A percentile compares a stretch with the other conserved stretches of the same genome.
Evolutionary conservation across 2,888 invertebrate species (phyloP).

Genomic region (Pimpla rufipes): DNA sequence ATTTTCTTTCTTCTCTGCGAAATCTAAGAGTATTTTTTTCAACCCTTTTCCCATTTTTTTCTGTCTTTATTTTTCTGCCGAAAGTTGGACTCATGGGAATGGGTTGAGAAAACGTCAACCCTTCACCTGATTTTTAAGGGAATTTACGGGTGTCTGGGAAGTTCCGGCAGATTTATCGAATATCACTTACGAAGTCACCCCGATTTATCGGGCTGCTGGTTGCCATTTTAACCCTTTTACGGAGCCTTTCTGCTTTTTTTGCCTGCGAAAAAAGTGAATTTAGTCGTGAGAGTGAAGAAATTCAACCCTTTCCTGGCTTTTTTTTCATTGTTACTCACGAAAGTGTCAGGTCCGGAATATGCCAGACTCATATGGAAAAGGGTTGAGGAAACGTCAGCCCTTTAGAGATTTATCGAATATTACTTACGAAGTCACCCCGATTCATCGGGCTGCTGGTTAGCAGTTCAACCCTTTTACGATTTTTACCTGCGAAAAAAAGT

Average conservation of each 20-base stretch:
- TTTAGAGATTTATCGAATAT: no score
- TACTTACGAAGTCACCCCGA: background rate
- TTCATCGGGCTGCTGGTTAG: no score
- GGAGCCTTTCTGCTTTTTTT: background rate
- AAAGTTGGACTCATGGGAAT: no score
- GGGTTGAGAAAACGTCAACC: no score
- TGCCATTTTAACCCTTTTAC: no score
- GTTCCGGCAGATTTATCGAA: slow-evolving; percentile 17
- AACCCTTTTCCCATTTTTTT: no score
- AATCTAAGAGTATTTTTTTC: slow-evolving; percentile 10
- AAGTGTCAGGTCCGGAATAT: no score
- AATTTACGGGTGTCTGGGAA: background rate
- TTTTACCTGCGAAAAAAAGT: slow-evolving; percentile 7
- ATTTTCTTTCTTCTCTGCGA: background rate
- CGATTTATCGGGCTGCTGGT: slow-evolving; percentile 9
- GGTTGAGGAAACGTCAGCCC: background rate
- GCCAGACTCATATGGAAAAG: slow-evolving; percentile 6
- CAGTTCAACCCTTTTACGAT: no score
- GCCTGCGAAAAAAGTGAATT: background rate
- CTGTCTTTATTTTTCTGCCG: no score
- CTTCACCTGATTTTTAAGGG: no score
- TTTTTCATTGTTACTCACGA: background rate
- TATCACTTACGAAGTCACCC: background rate
- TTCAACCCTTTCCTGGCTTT: background rate
- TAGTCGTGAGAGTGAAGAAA: background rate